A percentile compares a stretch with the other conserved stretches of the same genome.
phyloP scores from a whole-genome alignment of 2,888 invertebrate species.

The Epinotia nisella region DNA sequence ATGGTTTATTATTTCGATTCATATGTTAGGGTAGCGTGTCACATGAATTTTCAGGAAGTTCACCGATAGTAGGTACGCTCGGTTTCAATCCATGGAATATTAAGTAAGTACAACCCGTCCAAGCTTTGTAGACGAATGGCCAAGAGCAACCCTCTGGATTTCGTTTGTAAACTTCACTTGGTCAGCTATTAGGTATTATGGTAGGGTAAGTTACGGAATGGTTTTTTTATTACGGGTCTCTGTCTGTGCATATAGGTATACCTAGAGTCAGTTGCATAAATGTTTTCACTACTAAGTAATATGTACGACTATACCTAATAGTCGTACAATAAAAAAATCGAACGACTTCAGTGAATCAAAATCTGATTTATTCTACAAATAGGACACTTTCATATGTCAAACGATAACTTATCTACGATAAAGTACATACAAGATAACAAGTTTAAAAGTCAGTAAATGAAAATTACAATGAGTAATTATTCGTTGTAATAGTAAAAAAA shows the following conservation, averaged over 20 bases:
- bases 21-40: conserved; percentile 12
- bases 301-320: no score
- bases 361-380: no score
- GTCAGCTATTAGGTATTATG: neutral
- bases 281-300: no score
- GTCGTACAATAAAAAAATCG: no score
- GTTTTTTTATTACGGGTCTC: neutral
- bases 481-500: no score
- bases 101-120: neutral
- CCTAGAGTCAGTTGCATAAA: no score
- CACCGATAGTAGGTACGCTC: conserved; percentile 10
- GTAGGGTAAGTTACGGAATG: neutral
- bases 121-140: neutral
- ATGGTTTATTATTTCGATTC: neutral
- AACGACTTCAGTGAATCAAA: no score
- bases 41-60: conserved; percentile 7
- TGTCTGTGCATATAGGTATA: neutral
- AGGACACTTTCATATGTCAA: no score
- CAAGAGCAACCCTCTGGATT: neutral
- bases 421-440: no score
- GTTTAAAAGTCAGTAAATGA: no score
- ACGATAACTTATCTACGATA: no score
- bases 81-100: conserved; percentile 12
- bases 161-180: neutral
- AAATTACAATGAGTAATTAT: no score